Base-by-base conservation (phyloP, 2,888 invertebrate genomes). In the Lasioglossum villosulum region DNA sequence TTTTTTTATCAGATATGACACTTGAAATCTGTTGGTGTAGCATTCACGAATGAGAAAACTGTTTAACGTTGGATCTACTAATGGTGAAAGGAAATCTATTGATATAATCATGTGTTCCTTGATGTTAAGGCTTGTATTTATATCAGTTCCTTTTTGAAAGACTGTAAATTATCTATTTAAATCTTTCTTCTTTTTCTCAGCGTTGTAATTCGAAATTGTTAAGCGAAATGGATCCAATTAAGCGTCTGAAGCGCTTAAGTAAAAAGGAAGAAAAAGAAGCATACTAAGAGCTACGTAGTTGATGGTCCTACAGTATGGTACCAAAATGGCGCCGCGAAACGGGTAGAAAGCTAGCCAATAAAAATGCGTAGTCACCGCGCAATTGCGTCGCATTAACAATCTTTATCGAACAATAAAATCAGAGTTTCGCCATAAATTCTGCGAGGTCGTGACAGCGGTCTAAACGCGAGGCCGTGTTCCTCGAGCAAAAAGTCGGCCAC, bases 371-470 rank as follows among this genome's bases (percentile, higher is more conserved):
- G 19, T 23, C 48, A 23, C 48, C 48, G 48, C 19, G 48, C 48
- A 19, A 48, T 48, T 2, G 8, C 52, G 52, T 52, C 52, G 52
- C 23, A n/a, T 52, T 52, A 52, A 23, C 52, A 52, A 52, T 52
- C 23, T 52, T 52, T n/a, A 52, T 52, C n/a, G 52, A 52, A 52
- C 52, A 52, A 52, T 52, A 52, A 52, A 52, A 10, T 52, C 52
- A 23, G 23, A 52, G 23, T 52, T 10, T 52, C 23, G 27, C 6
- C 30, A 30, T 59, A 59, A 59, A 59, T 73, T 39, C 14, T 1
- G 14, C 0, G n/a, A 34, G 45, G 90, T 88, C 81, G 16, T 37
- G 72, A 90, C 81, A 84, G 81, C 88, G 86, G 79, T 81, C 48
- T 86, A 81, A 88, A 68, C 34, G 23, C 56, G 63, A 27, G 39